These are phyloP conservation scores for Dorcus hopei DNA, from an alignment of 2,888 invertebrate species.

Conservation along the genomic window DNA sequence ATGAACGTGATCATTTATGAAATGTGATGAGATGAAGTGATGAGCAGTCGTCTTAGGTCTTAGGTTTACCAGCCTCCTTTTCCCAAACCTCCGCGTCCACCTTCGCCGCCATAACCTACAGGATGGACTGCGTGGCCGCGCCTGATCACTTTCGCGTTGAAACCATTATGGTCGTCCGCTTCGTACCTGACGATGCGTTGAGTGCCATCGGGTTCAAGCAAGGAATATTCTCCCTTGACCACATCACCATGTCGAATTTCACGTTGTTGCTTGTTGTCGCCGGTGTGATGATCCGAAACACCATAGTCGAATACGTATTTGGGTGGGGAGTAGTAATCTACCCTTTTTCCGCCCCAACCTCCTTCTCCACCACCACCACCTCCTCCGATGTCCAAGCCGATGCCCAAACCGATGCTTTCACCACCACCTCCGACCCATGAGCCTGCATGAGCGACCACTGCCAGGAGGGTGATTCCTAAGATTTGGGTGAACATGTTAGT, in stretches of 20 bases:
- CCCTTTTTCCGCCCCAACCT: neutral
- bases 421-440: neutral
- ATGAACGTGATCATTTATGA: no score
- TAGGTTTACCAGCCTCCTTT: conserved; percentile 1
- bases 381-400: neutral
- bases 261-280: conserved; percentile 14
- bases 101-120: neutral
- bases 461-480: neutral
- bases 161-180: conserved; percentile 16
- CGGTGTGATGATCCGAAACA: conserved; percentile 12
- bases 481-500: neutral
- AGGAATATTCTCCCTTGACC: conserved; percentile 14
- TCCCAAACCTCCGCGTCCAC: neutral
- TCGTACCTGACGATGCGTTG: conserved; percentile 10
- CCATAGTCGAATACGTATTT: conserved; percentile 15
- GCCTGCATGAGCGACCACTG: neutral
- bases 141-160: conserved; percentile 18
- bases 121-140: conserved; percentile 13
- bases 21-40: neutral
- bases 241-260: conserved; percentile 13
- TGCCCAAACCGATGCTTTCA: neutral
- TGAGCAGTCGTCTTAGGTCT: no score
- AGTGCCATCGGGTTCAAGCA: conserved; percentile 14
- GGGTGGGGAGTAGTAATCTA: conserved; percentile 11
- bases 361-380: neutral